Evolutionary conservation across 2,113 vertebrate genomes (phyloP).

Genomic region (Colius striatus): DNA sequence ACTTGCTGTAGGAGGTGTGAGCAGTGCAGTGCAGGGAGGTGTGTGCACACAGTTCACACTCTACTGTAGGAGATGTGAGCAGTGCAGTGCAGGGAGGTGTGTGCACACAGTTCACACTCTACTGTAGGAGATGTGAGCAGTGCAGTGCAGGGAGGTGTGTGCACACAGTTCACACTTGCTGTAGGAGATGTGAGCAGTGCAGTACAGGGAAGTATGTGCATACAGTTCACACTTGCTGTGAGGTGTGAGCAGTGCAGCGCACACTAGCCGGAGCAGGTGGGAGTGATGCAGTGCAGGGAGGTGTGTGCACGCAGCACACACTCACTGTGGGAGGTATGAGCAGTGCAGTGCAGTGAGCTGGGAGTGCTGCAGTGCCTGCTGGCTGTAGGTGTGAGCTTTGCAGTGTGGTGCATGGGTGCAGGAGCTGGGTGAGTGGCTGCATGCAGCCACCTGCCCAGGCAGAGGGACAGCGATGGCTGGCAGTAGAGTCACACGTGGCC

Average conservation of each 20-base stretch:
- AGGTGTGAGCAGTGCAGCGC: too few relatives aligned
- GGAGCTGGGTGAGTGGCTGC: accelerated
- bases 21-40: background rate
- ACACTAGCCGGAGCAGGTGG: background rate
- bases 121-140: too few relatives aligned
- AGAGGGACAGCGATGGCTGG: background rate
- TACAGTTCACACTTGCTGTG: too few relatives aligned
- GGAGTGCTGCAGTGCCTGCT: background rate
- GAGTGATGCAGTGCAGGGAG: background rate
- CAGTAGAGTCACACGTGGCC: accelerated
- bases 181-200: too few relatives aligned
- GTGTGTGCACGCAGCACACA: background rate
- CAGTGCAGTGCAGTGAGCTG: background rate
- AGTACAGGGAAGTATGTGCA: too few relatives aligned
- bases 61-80: background rate
- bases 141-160: too few relatives aligned
- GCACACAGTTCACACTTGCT: too few relatives aligned
- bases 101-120: too few relatives aligned
- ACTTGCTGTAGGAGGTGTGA: accelerated
- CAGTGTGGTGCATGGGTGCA: accelerated
- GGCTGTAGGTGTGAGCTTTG: too few relatives aligned
- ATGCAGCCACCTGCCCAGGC: accelerated
- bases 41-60: background rate
- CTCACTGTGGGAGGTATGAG: background rate
- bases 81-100: too few relatives aligned